Base-by-base conservation (phyloP, 2,888 invertebrate species). In the Eilema caniola region DNA sequence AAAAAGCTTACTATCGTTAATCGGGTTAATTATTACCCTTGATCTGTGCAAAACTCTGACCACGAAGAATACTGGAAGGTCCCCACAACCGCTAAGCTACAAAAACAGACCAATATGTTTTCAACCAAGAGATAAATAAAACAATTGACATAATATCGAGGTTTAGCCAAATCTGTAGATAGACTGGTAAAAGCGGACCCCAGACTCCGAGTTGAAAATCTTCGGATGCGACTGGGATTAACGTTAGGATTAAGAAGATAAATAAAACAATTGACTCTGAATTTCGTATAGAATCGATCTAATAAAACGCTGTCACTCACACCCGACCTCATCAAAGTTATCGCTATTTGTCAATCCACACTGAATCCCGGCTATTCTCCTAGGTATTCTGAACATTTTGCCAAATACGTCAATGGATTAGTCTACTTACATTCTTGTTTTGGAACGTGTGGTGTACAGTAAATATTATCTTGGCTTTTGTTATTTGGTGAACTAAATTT, bases 311-410 rank as follows among this genome's bases (percentile, higher is more conserved):
- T 66, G 10, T 65, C 64, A 77, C 28, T 70, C n/a, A 68, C n/a
- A 62, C 70, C 73, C 8, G 53, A 14, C 23, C 59, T 28, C 24
- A 41, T 8, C 24, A 11, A 60, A 67, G 65, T 69, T 63, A 70
- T 61, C 63, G 72, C 69, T 62, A 67, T 62, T 62, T 62, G 70
- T 68, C 64, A 66, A 72, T 66, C 76, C 71, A 68, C 70, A 72
- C 64, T 68, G 57, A 67, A 66, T 63, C 28, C 64, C 66, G 71
- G 71, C 68, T 75, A 80, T 76, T 71, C 24, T 68, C 67, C 59
- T 63, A 67, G 61, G 59, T 71, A 75, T 76, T 69, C 14, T 62
- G 67, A 74, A 72, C 76, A 79, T 73, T 71, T 72, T 61, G 31
- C 61, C 47, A 66, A 72, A 79, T 77, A 71, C 57, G 62, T 66